phyloP scores from a whole-genome alignment of 2,888 invertebrate species.

The Poecilus cupreus region DNA sequence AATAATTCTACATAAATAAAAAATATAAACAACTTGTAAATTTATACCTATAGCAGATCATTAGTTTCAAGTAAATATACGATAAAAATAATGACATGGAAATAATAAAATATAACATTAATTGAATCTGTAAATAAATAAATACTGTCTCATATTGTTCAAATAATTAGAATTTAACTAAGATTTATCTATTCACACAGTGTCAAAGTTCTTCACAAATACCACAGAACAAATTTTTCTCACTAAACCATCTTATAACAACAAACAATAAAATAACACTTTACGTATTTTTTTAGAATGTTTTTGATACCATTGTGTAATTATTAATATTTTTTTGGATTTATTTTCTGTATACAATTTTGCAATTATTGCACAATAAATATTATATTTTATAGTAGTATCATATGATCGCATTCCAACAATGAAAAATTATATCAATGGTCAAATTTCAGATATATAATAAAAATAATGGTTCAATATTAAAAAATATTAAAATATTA shows the following conservation, averaged over 20 bases:
- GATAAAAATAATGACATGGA: constrained; percentile 32
- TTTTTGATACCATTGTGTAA: constrained; percentile 34
- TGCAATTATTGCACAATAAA: constrained; percentile 50
- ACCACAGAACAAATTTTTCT: constrained; percentile 55
- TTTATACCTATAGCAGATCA: constrained; percentile 47
- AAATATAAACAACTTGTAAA: not conserved
- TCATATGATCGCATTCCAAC: not conserved
- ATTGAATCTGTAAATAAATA: constrained; percentile 51
- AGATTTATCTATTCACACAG: constrained; percentile 51
- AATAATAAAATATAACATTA: constrained; percentile 43
- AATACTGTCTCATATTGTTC: constrained; percentile 49
- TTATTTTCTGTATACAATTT: constrained; percentile 53
- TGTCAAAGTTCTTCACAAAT: constrained; percentile 48
- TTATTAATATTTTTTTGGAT: constrained; percentile 44
- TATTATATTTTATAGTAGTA: constrained; percentile 1
- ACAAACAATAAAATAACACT: constrained; percentile 55
- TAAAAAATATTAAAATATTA: not conserved
- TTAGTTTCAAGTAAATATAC: constrained; percentile 47
- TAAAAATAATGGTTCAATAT: not conserved
- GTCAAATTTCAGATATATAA: not conserved
- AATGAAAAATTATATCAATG: not conserved
- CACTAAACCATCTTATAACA: constrained; percentile 51
- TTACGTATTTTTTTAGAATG: constrained; percentile 42
- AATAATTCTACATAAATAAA: not conserved
- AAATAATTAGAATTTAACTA: constrained; percentile 38